Percentiles rank a stretch among this genome's conserved stretches.
Conservation (phyloP, 2,888 invertebrate genomes). For the Meteorus colon region DNA sequence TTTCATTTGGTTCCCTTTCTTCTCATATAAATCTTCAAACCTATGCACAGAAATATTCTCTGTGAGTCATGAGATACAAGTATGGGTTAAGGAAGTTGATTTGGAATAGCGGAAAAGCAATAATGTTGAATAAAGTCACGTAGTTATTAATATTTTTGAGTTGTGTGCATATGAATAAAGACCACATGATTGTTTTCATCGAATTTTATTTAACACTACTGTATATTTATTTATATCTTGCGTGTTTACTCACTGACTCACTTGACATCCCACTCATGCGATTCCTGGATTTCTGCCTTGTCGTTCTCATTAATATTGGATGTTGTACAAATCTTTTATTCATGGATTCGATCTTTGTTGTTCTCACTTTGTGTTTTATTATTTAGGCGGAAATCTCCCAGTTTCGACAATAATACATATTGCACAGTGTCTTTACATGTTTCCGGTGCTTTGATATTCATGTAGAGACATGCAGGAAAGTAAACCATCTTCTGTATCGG, state of each 20-base stretch:
- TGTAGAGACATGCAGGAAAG: neutral
- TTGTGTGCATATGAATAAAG: no score
- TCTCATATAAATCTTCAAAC: neutral
- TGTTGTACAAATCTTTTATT: constrained; percentile 55
- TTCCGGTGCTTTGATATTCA: neutral
- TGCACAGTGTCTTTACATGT: neutral
- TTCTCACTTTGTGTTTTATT: constrained; percentile 50
- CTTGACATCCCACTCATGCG: neutral
- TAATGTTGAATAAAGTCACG: no score
- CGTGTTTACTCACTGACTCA: neutral
- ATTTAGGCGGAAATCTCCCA: constrained; percentile 3
- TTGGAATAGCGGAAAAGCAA: no score
- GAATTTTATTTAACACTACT: neutral
- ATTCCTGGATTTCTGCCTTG: neutral
- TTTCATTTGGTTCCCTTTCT: constrained; percentile 18
- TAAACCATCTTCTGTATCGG: neutral
- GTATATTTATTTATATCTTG: neutral
- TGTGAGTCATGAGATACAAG: no score
- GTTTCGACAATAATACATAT: neutral
- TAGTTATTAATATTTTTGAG: no score
- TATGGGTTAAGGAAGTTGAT: no score
- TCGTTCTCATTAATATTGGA: constrained; percentile 53
- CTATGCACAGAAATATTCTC: no score
- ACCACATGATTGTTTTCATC: no score
- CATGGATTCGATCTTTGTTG: constrained; percentile 52